A percentile compares a stretch with the other conserved stretches of the same genome.
Conservation (phyloP, 2,797 vertebrate species). For the Psittacula derbiana region DNA sequence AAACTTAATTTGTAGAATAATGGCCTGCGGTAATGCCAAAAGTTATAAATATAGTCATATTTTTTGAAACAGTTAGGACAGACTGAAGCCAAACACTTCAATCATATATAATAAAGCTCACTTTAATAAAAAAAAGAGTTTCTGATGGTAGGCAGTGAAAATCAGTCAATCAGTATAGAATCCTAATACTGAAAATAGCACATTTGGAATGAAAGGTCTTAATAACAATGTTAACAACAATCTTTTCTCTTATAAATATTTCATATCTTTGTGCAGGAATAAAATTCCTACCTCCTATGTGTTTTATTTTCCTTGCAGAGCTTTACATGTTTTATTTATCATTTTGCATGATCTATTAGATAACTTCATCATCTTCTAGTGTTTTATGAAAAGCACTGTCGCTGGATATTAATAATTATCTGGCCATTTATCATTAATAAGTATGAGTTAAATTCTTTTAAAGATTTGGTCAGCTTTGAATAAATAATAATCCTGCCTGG, state of each 20-base stretch:
- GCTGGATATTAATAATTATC: background rate
- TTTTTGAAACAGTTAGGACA: background rate
- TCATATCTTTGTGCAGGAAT: background rate
- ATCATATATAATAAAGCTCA: background rate
- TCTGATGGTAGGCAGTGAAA: background rate
- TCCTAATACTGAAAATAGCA: background rate
- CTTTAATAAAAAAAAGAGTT: background rate
- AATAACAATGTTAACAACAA: background rate
- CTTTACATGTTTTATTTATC: slow-evolving; percentile 31
- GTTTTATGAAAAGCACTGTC: background rate
- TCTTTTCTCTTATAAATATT: slow-evolving; percentile 24
- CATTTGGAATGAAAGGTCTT: background rate
- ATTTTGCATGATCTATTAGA: background rate
- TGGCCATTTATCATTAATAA: background rate
- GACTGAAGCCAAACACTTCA: background rate
- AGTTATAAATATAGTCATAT: slow-evolving; percentile 14
- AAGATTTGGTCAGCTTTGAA: background rate
- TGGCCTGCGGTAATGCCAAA: background rate
- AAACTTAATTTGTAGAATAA: slow-evolving; percentile 52
- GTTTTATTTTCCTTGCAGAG: slow-evolving; percentile 6
- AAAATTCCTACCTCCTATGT: background rate
- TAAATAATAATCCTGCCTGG: background rate
- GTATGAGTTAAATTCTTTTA: background rate
- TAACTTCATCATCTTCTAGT: background rate
- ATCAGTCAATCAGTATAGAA: background rate